A percentile compares a stretch with the other conserved stretches of the same genome.
These are phyloP conservation scores for Chymomyza costata DNA, from an alignment of 1,140 invertebrate species.

Conservation along the genomic window DNA sequence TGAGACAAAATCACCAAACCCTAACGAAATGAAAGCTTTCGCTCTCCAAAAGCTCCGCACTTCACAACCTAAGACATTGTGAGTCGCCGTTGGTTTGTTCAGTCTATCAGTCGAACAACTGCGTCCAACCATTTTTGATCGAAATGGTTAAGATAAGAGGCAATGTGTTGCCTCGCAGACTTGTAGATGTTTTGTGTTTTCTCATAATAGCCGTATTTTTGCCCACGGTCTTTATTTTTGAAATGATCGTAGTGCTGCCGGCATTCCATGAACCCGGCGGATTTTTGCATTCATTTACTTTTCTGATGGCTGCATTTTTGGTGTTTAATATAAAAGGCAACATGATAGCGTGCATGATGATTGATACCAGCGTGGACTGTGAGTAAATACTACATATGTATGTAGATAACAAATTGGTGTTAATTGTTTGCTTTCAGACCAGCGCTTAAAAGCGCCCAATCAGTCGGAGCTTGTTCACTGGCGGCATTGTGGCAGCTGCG, in stretches of 20 bases:
- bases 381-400: slow-evolving; percentile 2
- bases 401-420: background rate
- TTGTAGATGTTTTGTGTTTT: slow-evolving; percentile 52
- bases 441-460: slow-evolving; percentile 9
- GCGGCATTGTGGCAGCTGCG: slow-evolving; percentile 59
- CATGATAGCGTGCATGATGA: slow-evolving; percentile 61
- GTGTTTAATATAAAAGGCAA: slow-evolving; percentile 80
- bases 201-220: slow-evolving; percentile 56
- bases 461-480: slow-evolving; percentile 19
- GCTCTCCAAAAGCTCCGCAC: slow-evolving; percentile 45
- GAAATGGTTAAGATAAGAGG: slow-evolving; percentile 40
- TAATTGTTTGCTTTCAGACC: slow-evolving; percentile 3
- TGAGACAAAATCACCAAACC: no score
- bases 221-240: slow-evolving; percentile 72
- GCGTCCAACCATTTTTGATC: no score
- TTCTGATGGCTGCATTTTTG: slow-evolving; percentile 78
- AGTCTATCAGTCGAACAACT: no score
- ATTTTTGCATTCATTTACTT: slow-evolving; percentile 73
- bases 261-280: slow-evolving; percentile 76
- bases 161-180: slow-evolving; percentile 56
- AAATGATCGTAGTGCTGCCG: slow-evolving; percentile 82
- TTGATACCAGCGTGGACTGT: slow-evolving; percentile 59
- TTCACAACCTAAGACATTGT: slow-evolving; percentile 35
- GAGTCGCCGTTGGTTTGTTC: background rate
- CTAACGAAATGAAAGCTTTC: slow-evolving; percentile 33